These are phyloP conservation scores for Drosophila baimaii DNA, from an alignment of 1,140 invertebrate species.

Conservation along the genomic window DNA sequence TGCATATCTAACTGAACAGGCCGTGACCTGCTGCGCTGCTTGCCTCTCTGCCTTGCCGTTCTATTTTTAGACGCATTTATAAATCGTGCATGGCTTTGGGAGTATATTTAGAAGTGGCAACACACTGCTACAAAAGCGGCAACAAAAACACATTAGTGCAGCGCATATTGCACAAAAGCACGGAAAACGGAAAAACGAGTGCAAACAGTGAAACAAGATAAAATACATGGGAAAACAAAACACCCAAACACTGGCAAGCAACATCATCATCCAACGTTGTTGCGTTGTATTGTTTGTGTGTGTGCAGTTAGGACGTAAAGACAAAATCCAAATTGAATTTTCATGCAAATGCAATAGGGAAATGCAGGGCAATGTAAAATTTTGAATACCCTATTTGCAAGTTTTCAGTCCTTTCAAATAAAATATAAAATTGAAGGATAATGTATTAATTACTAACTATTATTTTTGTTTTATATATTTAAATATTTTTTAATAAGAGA, in stretches of 20 bases:
- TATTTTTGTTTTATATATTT: neutral
- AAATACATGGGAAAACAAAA: slow-evolving; percentile 22
- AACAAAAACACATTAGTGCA: slow-evolving; percentile 23
- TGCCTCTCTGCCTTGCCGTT: slow-evolving; percentile 51
- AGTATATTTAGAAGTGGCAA: slow-evolving; percentile 82
- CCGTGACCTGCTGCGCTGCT: slow-evolving; percentile 77
- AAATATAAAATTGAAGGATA: neutral
- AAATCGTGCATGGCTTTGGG: slow-evolving; percentile 83
- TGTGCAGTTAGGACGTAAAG: slow-evolving; percentile 12
- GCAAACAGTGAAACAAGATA: slow-evolving; percentile 14
- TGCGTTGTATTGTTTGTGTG: neutral
- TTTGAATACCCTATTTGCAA: neutral
- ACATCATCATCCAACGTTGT: neutral
- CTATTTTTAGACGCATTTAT: slow-evolving; percentile 83
- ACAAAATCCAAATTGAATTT: slow-evolving; percentile 25
- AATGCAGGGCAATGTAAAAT: neutral
- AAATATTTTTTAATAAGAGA: neutral
- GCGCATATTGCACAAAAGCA: slow-evolving; percentile 53
- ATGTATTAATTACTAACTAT: no score
- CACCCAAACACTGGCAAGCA: slow-evolving; percentile 18
- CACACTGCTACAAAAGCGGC: slow-evolving; percentile 40
- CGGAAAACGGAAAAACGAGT: slow-evolving; percentile 21
- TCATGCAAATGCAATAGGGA: slow-evolving; percentile 4
- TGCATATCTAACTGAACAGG: slow-evolving; percentile 71
- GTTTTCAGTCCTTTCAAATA: neutral